phyloP scores from a whole-genome alignment of 2,113 vertebrate genomes.

The Okapia johnstoni region DNA sequence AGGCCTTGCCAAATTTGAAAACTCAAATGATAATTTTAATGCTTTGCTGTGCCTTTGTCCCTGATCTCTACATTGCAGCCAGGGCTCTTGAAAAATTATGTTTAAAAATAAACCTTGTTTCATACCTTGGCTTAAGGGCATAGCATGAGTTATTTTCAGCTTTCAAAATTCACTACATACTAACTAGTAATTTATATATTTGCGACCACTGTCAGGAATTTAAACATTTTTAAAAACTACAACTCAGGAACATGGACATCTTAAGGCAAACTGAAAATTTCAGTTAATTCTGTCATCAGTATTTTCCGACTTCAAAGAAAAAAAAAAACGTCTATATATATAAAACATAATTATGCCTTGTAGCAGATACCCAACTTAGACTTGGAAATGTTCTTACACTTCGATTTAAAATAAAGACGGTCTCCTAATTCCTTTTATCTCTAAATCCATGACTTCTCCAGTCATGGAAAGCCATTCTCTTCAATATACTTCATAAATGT shows the following conservation, averaged over 20 bases:
- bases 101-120: constrained; percentile 53
- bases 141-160: constrained; percentile 19
- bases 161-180: constrained; percentile 20
- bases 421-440: background rate
- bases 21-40: background rate
- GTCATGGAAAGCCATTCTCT: background rate
- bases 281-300: background rate
- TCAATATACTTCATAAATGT: background rate
- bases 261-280: constrained; percentile 6
- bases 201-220: background rate
- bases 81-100: background rate
- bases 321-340: background rate
- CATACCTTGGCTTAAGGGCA: background rate
- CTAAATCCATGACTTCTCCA: background rate
- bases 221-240: background rate
- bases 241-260: background rate
- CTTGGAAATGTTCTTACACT: background rate
- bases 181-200: background rate
- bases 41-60: background rate
- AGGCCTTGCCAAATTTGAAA: background rate
- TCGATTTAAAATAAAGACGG: background rate
- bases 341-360: background rate
- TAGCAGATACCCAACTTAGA: background rate
- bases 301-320: background rate
- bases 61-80: background rate